Evolutionary conservation across 2,888 invertebrate species (phyloP), one percentile per base, ranked within the genome.

Genomic region (Drosophila siamana): DNA sequence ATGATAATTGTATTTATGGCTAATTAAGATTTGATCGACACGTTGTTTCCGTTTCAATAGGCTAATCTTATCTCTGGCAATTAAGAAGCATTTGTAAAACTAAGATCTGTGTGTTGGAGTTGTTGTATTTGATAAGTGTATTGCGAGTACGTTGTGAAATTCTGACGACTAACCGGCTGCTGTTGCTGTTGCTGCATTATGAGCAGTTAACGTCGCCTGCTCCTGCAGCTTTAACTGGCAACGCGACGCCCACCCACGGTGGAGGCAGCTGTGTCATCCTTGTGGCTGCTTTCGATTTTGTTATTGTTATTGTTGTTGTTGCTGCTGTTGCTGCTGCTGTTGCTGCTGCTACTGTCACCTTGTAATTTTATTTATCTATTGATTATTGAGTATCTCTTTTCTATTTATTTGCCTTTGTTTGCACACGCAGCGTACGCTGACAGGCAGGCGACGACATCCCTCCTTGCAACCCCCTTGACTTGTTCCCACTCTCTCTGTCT

Each of bases 341-440:
- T 61, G 71, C 43, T 67, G 46, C 62, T 74, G 62, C 44, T 50
- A 47, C 83, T 88, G 84, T 86, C 82, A 88, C 89, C 75, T 87
- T 89, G 78, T 88, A 81, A 80, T 83, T 83, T 83, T 90, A 84
- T 90, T 90, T 88, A 88, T 87, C 84, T 91, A 90, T 91, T 90
- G 90, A 90, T 91, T 91, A 89, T 88, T 90, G 89, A 88, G 87
- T 89, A 88, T 88, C 84, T 83, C 80, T 80, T 80, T 84, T 83
- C 77, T 84, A 76, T 78, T 80, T 86, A 79, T 74, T 76, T 80
- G 74, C 76, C 81, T 86, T 86, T 85, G 90, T 88, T 85, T 80
- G 72, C 77, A 73, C 89, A 89, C 88, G 87, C 88, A 75, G 86
- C 79, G 67, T 56, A 64, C 30, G 41, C 62, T 84, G 88, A 62